phyloP scores from a whole-genome alignment of 1,140 invertebrate genomes.

The Calliopsis andreniformis region DNA sequence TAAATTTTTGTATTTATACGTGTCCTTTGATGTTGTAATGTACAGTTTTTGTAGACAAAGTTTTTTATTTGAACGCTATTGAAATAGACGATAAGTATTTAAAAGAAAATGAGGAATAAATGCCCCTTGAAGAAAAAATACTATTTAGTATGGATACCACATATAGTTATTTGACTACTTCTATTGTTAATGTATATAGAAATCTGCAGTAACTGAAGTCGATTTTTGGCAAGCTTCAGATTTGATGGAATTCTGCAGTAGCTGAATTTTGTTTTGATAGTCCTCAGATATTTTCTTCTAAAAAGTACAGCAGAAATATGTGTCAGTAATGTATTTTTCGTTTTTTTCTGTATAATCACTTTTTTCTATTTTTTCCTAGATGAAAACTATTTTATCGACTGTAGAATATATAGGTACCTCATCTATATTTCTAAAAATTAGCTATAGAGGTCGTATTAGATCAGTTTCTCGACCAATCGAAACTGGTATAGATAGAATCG shows the following conservation, averaged over 20 bases:
- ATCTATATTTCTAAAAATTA: neutral
- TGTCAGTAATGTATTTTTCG: no score
- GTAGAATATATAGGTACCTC: neutral
- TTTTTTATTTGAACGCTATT: slow-evolving; percentile 34
- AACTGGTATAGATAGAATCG: neutral
- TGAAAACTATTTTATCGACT: no score
- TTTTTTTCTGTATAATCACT: no score
- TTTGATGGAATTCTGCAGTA: no score
- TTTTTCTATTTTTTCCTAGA: no score
- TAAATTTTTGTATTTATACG: neutral
- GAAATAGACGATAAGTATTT: neutral
- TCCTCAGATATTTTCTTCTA: no score
- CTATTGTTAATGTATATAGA: neutral
- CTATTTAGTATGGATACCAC: no score
- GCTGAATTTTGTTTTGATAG: no score
- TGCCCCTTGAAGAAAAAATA: neutral
- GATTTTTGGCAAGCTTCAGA: no score
- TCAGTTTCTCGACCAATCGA: slow-evolving; percentile 1
- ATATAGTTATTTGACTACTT: neutral
- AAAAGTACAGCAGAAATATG: no score
- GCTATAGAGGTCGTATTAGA: slow-evolving; percentile 23
- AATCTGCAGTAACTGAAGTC: no score
- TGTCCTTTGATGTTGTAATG: slow-evolving; percentile 11
- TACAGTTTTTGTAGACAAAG: slow-evolving; percentile 52
- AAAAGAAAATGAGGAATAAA: neutral